phyloP scores from a whole-genome alignment of 2,888 invertebrate genomes.

The Gasteruption jaculator region DNA sequence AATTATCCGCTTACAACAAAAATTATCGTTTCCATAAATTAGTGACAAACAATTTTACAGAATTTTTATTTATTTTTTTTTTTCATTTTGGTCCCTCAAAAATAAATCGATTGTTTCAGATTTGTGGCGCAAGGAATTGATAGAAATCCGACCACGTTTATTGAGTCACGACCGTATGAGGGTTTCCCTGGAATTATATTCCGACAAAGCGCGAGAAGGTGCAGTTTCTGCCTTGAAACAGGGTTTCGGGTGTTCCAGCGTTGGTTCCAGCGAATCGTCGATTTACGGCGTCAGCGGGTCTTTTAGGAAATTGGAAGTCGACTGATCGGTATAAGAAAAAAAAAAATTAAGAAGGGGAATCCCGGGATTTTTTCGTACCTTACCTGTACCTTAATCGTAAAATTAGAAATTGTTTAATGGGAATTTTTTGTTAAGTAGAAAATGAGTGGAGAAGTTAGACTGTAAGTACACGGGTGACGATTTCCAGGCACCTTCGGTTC shows the following conservation, averaged over 20 bases:
- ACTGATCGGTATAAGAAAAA: slow-evolving; percentile 53
- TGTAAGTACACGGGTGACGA: too few relatives aligned
- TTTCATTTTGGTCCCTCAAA: slow-evolving; percentile 11
- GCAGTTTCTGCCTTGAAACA: slow-evolving; percentile 69
- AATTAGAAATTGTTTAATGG: too few relatives aligned
- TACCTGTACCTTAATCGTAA: too few relatives aligned
- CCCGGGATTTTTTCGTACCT: too few relatives aligned
- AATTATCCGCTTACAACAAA: slow-evolving; percentile 3
- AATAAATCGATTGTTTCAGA: slow-evolving; percentile 56
- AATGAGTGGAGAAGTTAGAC: too few relatives aligned
- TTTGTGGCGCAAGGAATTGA: slow-evolving; percentile 67
- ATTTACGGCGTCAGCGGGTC: slow-evolving; percentile 68
- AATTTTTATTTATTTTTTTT: too few relatives aligned
- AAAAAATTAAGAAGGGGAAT: too few relatives aligned
- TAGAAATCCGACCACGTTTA: slow-evolving; percentile 58
- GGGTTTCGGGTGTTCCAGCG: slow-evolving; percentile 59
- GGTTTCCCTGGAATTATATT: slow-evolving; percentile 66
- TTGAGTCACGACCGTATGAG: slow-evolving; percentile 68
- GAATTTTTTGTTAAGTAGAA: too few relatives aligned
- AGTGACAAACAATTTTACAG: too few relatives aligned
- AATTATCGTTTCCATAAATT: too few relatives aligned
- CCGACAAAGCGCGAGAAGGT: slow-evolving; percentile 68
- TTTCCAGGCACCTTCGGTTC: too few relatives aligned
- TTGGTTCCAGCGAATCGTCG: slow-evolving; percentile 59
- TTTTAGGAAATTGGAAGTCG: slow-evolving; percentile 74